Conservation (phyloP, 1,140 invertebrate genomes). For the Diabrotica virgifera region DNA sequence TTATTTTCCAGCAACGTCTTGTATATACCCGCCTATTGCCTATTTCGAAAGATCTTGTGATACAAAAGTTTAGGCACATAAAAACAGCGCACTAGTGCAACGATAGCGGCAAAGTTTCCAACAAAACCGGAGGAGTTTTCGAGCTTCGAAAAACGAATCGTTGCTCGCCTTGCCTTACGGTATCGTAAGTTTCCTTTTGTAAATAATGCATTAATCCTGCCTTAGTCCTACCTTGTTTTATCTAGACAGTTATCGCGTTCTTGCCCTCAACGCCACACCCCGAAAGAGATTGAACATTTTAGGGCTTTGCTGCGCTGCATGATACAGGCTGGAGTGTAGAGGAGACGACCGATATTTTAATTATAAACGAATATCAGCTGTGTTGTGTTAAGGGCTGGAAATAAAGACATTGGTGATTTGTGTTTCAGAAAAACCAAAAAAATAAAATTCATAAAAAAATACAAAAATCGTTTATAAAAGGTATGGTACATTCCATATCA, state of each 20-base stretch:
- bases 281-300: background rate
- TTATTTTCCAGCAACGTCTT: too few species aligned
- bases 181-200: constrained; percentile 27
- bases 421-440: too few species aligned
- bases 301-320: background rate
- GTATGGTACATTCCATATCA: too few species aligned
- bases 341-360: background rate
- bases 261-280: constrained; percentile 14
- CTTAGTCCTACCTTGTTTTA: constrained; percentile 18
- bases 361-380: too few species aligned
- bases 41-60: too few species aligned
- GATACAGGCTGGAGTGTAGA: constrained; percentile 6
- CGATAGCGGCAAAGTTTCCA: constrained; percentile 1
- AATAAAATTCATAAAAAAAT: too few species aligned
- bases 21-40: too few species aligned
- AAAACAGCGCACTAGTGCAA: background rate
- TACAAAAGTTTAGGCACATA: too few species aligned
- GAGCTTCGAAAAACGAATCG: constrained; percentile 22
- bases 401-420: too few species aligned
- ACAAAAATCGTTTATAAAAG: too few species aligned
- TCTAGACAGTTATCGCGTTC: constrained; percentile 20
- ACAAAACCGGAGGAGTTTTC: constrained; percentile 9
- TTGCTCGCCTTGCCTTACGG: background rate
- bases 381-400: too few species aligned
- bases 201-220: constrained; percentile 22